These are phyloP conservation scores for Heteromormyrus szaboi DNA, from an alignment of 2,797 vertebrate genomes.

Conservation along the genomic window DNA sequence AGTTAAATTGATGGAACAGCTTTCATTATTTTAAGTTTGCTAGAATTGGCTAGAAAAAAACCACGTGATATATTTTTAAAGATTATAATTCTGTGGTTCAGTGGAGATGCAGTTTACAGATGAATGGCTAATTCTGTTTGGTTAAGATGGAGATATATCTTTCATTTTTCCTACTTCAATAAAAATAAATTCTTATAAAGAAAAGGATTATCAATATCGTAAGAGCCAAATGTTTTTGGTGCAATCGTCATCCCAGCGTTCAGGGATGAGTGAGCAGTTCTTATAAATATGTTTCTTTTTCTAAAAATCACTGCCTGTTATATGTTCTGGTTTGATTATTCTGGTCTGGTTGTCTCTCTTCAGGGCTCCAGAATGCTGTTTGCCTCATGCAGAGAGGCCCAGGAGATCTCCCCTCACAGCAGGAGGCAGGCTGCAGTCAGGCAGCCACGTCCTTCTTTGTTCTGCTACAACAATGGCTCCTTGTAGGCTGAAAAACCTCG, in stretches of 20 bases:
- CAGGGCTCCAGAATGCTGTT: conserved; percentile 10
- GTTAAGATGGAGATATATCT: not conserved
- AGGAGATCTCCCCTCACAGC: conserved; percentile 10
- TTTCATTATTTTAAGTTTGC: not conserved
- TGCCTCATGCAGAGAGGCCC: conserved; percentile 17
- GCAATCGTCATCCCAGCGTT: not conserved
- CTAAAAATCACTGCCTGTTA: not conserved
- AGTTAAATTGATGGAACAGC: not conserved
- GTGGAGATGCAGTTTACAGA: not conserved
- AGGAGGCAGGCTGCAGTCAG: conserved; percentile 14
- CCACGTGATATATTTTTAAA: not conserved
- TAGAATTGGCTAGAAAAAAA: not conserved
- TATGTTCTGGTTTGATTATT: not conserved
- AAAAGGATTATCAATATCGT: not conserved
- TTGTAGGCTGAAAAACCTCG: conserved; percentile 16
- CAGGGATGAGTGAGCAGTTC: not conserved
- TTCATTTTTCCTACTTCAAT: not conserved
- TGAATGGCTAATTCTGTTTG: not conserved
- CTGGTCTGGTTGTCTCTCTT: not conserved
- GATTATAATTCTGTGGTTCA: not conserved
- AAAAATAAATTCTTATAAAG: not conserved
- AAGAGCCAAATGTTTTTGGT: not conserved
- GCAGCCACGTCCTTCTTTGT: conserved; percentile 12
- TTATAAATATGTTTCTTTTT: conserved; percentile 11
- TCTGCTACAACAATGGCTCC: conserved; percentile 21